Base-by-base conservation (phyloP, 2,797 vertebrate species). In the Rousettus madagascariensis region DNA sequence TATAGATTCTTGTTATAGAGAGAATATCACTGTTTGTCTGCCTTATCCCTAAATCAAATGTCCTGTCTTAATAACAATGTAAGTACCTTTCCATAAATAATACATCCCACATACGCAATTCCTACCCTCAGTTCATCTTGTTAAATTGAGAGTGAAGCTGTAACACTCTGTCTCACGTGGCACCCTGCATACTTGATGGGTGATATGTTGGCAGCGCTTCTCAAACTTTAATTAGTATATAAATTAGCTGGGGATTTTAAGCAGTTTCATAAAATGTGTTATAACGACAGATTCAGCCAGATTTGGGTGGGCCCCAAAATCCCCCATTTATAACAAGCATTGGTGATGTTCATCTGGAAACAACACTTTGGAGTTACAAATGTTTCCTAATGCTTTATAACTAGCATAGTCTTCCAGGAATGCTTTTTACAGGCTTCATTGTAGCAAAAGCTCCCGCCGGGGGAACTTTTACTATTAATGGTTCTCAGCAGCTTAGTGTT, bases 41-140 rank as follows among this genome's bases (percentile, higher is more conserved):
- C 28, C 24, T 55, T 93, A 36, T 38, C n/a, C 24, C 20, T 51
- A 89, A 80, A 61, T 65, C 36, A 16, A 87, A 51, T 66, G 30
- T n/a, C 20, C 24, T 51, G 22, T 72, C 36, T 82, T 82, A 49
- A 74, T 77, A 55, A 24, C 20, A 85, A 55, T 30, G 19, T 43
- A 82, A 93, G 78, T 89, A 63, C 38, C 3, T 95, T 57, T 83
- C 36, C 26, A 38, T 53, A 86, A 96, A 77, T 36, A 69, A 75
- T 80, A 92, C 65, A 13, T n/a, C 24, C 24, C 1, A 4, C 46
- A 24, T 75, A 36, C 24, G 19, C 19, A 84, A 90, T 85, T 17
- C 43, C 13, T 30, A 63, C 46, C 16, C 7, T 20, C 9, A n/a
- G 30, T 38, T 78, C 41, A 30, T 59, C 65, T 74, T 46, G 28